Percentiles rank a stretch among this genome's conserved stretches.
Conservation (phyloP, 2,888 invertebrate species). For the Scelioninae gen. 1 region DNA sequence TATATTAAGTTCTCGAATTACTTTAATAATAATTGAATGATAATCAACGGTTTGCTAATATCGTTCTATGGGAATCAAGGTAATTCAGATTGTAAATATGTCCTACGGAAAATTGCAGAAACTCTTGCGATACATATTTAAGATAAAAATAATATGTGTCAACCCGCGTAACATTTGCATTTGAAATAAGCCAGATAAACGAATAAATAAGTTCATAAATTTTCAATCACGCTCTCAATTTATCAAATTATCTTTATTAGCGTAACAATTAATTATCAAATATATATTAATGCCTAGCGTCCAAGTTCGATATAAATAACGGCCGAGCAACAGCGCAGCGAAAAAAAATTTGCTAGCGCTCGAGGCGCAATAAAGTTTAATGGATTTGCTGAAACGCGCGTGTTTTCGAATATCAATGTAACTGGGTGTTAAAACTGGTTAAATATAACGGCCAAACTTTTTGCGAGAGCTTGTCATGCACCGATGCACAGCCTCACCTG, state of each 20-base stretch:
- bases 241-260: slow-evolving; percentile 52
- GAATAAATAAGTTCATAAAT: slow-evolving; percentile 64
- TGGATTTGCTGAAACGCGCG: slow-evolving; percentile 38
- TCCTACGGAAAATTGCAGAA: slow-evolving; percentile 67
- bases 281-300: slow-evolving; percentile 17
- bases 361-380: slow-evolving; percentile 30
- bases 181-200: slow-evolving; percentile 61
- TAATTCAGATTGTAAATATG: slow-evolving; percentile 68
- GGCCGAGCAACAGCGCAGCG: background rate
- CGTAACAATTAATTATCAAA: slow-evolving; percentile 59
- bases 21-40: slow-evolving; percentile 35
- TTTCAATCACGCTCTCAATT: slow-evolving; percentile 51
- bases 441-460: slow-evolving; percentile 60
- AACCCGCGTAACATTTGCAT: slow-evolving; percentile 61
- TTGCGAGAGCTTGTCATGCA: slow-evolving; percentile 70
- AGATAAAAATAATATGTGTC: slow-evolving; percentile 68
- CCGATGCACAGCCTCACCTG: slow-evolving; percentile 73
- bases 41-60: slow-evolving; percentile 59
- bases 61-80: slow-evolving; percentile 63
- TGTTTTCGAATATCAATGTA: slow-evolving; percentile 47
- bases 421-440: slow-evolving; percentile 61
- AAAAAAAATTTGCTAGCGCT: slow-evolving; percentile 5
- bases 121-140: slow-evolving; percentile 67
- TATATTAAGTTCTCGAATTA: slow-evolving; percentile 13
- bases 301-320: slow-evolving; percentile 21